Percentiles rank a stretch among this genome's conserved stretches.
Conservation (phyloP, 1,140 invertebrate genomes). For the Sycobia sp. region DNA sequence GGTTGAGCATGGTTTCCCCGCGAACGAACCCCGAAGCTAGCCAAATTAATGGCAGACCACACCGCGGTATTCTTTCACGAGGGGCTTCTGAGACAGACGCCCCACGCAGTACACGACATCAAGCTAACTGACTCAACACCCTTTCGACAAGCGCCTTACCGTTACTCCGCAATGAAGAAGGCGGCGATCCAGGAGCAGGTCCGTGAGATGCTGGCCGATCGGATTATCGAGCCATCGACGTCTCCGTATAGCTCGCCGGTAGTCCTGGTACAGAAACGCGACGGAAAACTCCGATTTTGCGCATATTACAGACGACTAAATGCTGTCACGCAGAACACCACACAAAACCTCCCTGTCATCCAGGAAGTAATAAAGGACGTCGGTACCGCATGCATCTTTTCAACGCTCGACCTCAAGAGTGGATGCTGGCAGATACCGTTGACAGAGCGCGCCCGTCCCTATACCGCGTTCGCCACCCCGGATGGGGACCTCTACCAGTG, state of each 20-base stretch:
- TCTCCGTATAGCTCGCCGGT: no score
- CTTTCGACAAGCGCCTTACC: neutral
- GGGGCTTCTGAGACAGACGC: neutral
- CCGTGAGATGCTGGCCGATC: constrained; percentile 16
- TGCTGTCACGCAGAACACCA: constrained; percentile 3
- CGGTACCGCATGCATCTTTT: constrained; percentile 12
- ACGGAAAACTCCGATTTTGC: constrained; percentile 25
- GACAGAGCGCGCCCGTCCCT: neutral
- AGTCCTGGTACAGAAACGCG: constrained; percentile 18
- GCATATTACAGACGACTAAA: constrained; percentile 31
- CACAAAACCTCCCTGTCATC: constrained; percentile 18
- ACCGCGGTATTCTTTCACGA: no score
- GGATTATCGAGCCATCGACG: no score
- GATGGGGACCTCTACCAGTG: constrained; percentile 19
- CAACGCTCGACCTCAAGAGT: constrained; percentile 19
- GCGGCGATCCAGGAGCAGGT: constrained; percentile 25
- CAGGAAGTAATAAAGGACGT: constrained; percentile 20
- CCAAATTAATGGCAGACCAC: no score
- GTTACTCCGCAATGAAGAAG: neutral
- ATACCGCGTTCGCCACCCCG: constrained; percentile 11
- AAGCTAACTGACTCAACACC: neutral
- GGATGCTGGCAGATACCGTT: constrained; percentile 35
- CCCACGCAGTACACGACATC: neutral
- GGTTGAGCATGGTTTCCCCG: neutral
- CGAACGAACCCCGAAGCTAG: no score